Conservation (phyloP, 2,888 invertebrate genomes). For the Drosophila quinaria region DNA sequence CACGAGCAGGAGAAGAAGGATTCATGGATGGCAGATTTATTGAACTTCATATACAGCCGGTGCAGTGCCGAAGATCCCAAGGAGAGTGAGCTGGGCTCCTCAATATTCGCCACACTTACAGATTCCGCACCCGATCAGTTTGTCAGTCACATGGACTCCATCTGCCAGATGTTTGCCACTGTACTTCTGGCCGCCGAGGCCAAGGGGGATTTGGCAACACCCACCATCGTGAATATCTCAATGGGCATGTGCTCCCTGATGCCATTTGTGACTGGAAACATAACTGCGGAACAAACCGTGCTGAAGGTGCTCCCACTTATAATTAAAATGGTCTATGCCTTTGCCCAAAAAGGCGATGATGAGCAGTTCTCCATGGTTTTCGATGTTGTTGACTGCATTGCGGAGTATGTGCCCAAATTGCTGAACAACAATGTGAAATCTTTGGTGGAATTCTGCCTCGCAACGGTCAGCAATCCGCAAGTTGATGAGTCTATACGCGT, state of each 20-base stretch:
- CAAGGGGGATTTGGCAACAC: conserved; percentile 82
- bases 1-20: conserved; percentile 89
- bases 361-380: conserved; percentile 86
- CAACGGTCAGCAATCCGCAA: conserved; percentile 87
- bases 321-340: conserved; percentile 88
- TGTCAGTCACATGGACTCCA: conserved; percentile 88
- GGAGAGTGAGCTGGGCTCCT: conserved; percentile 84
- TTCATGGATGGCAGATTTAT: conserved; percentile 83
- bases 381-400: conserved; percentile 84
- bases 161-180: conserved; percentile 86
- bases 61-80: conserved; percentile 82
- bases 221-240: conserved; percentile 84
- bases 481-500: conserved; percentile 88
- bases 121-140: conserved; percentile 90
- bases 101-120: conserved; percentile 89
- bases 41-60: conserved; percentile 83
- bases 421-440: conserved; percentile 88
- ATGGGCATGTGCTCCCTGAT: conserved; percentile 89
- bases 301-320: conserved; percentile 88
- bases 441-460: conserved; percentile 89
- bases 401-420: conserved; percentile 83
- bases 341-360: conserved; percentile 87
- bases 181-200: conserved; percentile 82
- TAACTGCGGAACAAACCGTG: conserved; percentile 86
- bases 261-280: conserved; percentile 88